Base-by-base conservation (phyloP, 2,113 vertebrate species). In the Lates calcarifer region DNA sequence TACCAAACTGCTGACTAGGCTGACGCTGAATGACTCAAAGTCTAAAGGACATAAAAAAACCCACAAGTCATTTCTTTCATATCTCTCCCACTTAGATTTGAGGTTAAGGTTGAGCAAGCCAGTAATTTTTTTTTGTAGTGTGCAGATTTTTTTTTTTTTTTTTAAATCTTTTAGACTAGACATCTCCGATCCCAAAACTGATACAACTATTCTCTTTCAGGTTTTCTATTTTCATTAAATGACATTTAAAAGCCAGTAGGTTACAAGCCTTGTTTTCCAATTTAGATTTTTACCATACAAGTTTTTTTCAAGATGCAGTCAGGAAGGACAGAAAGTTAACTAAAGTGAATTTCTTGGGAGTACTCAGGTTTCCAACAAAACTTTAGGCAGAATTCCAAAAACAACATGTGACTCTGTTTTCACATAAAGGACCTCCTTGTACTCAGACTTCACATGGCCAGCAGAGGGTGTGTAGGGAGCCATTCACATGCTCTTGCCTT, bases 1-100 rank as follows among this genome's bases (percentile, higher is more conserved):
- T 86, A 81, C 17, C 26, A 74, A 68, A 83, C 17, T 91, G 90
- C 92, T 92, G 90, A 92, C 83, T 4, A 31, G 39, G 49, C 83
- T 39, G 37, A 70, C 31, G 31, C 24, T 3, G 7, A 33, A 56
- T 67, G 82, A 85, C 78, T 88, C 75, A 85, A 65, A 37, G 87
- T 87, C 84, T 85, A 72, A 92, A 83, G 81, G 51, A 74, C 31
- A 0, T 22, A 22, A 47, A 86, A 41, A 56, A 55, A 60, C 2
- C 5, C 29, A 3, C 0, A 10, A 1, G 67, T 88, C 87, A 82
- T 58, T 60, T 55, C 60, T 87, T 82, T 87, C 47, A 79, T 67
- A 77, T 89, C 67, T 61, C 28, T 79, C 12, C 18, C 47, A 3
- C 55, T 63, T 22, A 45, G n/a, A 62, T 69, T 39, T 63, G 29